phyloP scores from a whole-genome alignment of 1,140 invertebrate genomes.

The Dufourea novaeangliae region DNA sequence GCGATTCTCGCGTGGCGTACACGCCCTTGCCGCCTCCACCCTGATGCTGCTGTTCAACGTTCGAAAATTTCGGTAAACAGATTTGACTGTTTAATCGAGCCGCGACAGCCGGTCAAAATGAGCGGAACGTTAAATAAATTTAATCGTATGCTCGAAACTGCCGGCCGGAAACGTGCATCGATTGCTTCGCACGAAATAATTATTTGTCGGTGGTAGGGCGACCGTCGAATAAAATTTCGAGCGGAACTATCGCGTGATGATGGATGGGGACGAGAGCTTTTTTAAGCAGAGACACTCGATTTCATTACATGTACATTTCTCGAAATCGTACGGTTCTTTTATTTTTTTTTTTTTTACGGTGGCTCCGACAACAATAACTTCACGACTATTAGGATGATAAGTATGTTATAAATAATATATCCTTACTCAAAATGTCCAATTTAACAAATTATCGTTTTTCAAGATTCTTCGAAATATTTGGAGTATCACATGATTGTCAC shows the following conservation, averaged over 20 bases:
- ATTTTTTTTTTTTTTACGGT: neutral
- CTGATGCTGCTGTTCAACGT: neutral
- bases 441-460: too few species aligned
- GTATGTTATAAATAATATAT: too few species aligned
- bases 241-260: neutral
- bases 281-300: too few species aligned
- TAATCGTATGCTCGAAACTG: slow-evolving; percentile 9
- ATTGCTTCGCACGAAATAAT: slow-evolving; percentile 13
- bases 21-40: neutral
- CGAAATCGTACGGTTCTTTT: neutral
- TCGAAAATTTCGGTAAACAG: slow-evolving; percentile 16
- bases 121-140: slow-evolving; percentile 29
- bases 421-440: too few species aligned
- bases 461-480: too few species aligned
- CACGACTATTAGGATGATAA: too few species aligned
- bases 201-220: neutral
- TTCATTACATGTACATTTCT: too few species aligned
- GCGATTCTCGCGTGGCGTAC: neutral
- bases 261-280: neutral
- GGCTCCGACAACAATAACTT: too few species aligned
- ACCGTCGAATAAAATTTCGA: slow-evolving; percentile 5
- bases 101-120: slow-evolving; percentile 18
- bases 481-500: too few species aligned
- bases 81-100: slow-evolving; percentile 24
- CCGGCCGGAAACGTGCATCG: neutral